Percentiles rank a stretch among this genome's conserved stretches.
phyloP scores from a whole-genome alignment of 1,140 invertebrate genomes.

The Drosophila melanogaster region DNA sequence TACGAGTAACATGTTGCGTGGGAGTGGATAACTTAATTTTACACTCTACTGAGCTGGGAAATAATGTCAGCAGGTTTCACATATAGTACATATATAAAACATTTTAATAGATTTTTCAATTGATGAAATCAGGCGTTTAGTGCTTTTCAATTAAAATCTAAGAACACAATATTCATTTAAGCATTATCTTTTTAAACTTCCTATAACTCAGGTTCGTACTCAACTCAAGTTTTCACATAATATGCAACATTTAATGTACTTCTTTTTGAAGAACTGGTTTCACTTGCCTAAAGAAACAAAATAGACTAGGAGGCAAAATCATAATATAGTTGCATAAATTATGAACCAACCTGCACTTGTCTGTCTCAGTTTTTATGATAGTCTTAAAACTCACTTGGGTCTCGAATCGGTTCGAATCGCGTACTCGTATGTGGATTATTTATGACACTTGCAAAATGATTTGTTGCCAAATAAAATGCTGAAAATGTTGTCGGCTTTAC shows the following conservation, averaged over 20 bases:
- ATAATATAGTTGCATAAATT: constrained; percentile 60
- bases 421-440: constrained; percentile 47
- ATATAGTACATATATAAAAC: neutral
- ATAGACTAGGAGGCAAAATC: constrained; percentile 13
- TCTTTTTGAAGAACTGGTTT: constrained; percentile 30
- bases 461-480: constrained; percentile 55
- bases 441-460: constrained; percentile 66
- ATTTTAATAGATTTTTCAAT: neutral
- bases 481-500: constrained; percentile 38
- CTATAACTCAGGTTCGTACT: neutral
- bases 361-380: constrained; percentile 20
- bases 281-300: neutral
- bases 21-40: constrained; percentile 20
- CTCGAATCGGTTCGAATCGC: constrained; percentile 33
- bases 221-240: constrained; percentile 13
- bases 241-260: constrained; percentile 21
- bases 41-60: neutral
- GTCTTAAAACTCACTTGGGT: constrained; percentile 20
- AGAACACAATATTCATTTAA: neutral
- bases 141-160: neutral
- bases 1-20: constrained; percentile 8
- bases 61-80: neutral
- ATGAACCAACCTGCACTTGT: constrained; percentile 61
- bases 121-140: neutral
- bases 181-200: neutral